phyloP scores from a whole-genome alignment of 2,113 vertebrate genomes.

The Thomomys bottae region DNA sequence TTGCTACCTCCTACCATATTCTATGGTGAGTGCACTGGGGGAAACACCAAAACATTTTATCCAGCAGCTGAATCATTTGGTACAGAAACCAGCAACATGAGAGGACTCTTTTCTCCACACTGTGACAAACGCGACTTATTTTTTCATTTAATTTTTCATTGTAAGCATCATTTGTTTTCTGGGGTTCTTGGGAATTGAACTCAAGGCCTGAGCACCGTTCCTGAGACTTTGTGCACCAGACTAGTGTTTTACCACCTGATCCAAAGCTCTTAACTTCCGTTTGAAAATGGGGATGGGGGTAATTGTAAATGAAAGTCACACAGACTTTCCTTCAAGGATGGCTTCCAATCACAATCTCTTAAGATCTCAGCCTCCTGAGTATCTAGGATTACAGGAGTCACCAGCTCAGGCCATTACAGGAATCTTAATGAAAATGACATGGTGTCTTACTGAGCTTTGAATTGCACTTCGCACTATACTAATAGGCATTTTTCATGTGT shows the following conservation, averaged over 20 bases:
- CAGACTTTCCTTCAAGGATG: too few relatives aligned
- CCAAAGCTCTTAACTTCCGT: too few relatives aligned
- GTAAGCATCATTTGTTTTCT: too few relatives aligned
- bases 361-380: too few relatives aligned
- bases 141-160: too few relatives aligned
- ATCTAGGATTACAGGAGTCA: too few relatives aligned
- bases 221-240: background rate
- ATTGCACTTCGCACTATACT: background rate
- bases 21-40: background rate
- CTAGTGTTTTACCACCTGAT: background rate
- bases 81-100: background rate
- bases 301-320: too few relatives aligned
- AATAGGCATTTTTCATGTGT: background rate
- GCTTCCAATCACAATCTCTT: too few relatives aligned
- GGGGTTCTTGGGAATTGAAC: too few relatives aligned
- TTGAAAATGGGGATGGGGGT: too few relatives aligned
- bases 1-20: background rate
- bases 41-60: background rate
- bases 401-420: background rate
- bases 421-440: background rate
- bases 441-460: background rate
- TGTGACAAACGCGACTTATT: background rate
- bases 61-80: background rate
- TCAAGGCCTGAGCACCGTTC: too few relatives aligned
- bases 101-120: background rate